A percentile compares a stretch with the other conserved stretches of the same genome.
phyloP scores from a whole-genome alignment of 2,113 vertebrate genomes.

The Andinoacara biseriatus region DNA sequence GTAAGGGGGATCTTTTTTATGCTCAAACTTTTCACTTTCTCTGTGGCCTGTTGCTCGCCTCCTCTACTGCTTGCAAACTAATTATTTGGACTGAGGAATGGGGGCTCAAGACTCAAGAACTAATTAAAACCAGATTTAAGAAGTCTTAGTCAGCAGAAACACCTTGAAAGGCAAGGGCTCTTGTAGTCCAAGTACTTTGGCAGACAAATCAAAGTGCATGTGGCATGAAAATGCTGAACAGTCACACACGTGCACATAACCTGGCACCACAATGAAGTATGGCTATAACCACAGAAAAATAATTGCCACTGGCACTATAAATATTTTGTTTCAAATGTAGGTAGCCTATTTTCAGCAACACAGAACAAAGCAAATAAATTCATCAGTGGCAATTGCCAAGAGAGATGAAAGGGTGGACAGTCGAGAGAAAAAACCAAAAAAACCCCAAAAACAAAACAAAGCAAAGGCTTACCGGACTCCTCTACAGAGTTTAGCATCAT shows the following conservation, averaged over 20 bases:
- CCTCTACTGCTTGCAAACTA: neutral
- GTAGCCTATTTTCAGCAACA: neutral
- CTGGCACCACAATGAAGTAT: neutral
- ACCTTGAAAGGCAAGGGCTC: conserved; percentile 7
- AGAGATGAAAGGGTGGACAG: neutral
- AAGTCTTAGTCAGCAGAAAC: conserved; percentile 43
- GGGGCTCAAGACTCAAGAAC: conserved; percentile 21
- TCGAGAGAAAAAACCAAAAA: neutral
- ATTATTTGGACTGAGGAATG: conserved; percentile 1
- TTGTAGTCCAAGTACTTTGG: neutral
- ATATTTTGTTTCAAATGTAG: neutral
- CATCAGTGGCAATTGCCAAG: neutral
- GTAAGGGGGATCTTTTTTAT: neutral
- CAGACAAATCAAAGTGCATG: conserved; percentile 12
- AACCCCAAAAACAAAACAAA: conserved; percentile 28
- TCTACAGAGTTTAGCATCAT: conserved; percentile 84
- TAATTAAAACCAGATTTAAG: conserved; percentile 66
- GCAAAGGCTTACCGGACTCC: conserved; percentile 93
- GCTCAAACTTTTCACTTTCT: neutral
- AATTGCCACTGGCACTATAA: neutral
- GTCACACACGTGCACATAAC: neutral
- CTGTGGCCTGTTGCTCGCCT: conserved; percentile 22
- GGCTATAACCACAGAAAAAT: neutral
- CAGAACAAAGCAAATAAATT: neutral
- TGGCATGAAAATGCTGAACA: neutral